Conservation (phyloP, 2,113 vertebrate species). For the Tragelaphus strepsiceros region DNA sequence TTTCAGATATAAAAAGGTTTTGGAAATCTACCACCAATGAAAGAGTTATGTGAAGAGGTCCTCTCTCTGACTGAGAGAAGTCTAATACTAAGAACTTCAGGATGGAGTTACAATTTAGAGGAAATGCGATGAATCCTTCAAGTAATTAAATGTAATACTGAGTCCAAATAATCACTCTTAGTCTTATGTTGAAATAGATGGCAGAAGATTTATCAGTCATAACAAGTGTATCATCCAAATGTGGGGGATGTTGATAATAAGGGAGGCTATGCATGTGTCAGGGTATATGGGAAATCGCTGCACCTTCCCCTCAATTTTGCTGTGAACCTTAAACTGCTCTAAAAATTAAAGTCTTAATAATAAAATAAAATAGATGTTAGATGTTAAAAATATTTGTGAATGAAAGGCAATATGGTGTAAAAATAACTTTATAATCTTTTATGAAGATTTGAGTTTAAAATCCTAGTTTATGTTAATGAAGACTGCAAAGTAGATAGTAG, state of each 20-base stretch:
- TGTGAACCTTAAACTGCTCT: not conserved
- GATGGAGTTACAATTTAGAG: not conserved
- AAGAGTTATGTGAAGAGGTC: constrained; percentile 8
- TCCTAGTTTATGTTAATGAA: not conserved
- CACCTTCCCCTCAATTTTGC: not conserved
- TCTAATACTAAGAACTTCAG: not conserved
- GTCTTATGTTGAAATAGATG: not conserved
- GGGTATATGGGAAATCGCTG: not conserved
- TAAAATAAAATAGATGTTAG: not conserved
- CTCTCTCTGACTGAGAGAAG: not conserved
- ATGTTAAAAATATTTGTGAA: constrained; percentile 19
- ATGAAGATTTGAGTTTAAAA: not conserved
- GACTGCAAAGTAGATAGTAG: not conserved
- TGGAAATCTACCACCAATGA: not conserved
- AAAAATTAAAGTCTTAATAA: not conserved
- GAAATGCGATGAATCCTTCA: not conserved
- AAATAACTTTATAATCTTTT: not conserved
- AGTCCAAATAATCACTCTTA: not conserved
- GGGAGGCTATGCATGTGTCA: not conserved
- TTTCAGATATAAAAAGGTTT: constrained; percentile 10
- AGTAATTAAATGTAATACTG: not conserved
- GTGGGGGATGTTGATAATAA: not conserved
- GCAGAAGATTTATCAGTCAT: not conserved
- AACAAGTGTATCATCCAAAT: not conserved
- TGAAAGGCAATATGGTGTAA: not conserved